Conservation (phyloP, 2,888 invertebrate species). For the Empis livida region DNA sequence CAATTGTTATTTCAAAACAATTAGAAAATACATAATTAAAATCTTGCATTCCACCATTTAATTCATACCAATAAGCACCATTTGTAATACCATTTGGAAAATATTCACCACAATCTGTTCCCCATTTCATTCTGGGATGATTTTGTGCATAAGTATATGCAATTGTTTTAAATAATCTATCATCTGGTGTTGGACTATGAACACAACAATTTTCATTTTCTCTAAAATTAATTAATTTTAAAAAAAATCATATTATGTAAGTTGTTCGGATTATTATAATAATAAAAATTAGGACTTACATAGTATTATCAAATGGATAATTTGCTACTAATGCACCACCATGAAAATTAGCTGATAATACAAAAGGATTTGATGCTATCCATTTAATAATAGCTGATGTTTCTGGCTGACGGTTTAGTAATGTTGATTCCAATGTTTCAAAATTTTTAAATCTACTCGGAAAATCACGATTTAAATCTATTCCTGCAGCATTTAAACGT, state of each 20-base stretch:
- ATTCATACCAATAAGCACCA: conserved; percentile 85
- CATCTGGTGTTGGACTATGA: conserved; percentile 69
- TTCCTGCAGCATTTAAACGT: conserved; percentile 63
- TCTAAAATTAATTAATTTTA: conserved; percentile 15
- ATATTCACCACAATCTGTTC: conserved; percentile 58
- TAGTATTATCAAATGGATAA: conserved; percentile 87
- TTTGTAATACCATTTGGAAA: conserved; percentile 78
- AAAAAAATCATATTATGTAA: not conserved
- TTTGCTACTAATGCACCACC: conserved; percentile 97
- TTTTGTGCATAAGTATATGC: conserved; percentile 62
- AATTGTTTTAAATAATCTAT: conserved; percentile 64
- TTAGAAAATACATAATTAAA: conserved; percentile 94
- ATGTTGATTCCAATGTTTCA: conserved; percentile 24
- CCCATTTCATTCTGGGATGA: conserved; percentile 62
- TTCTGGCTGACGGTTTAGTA: conserved; percentile 63
- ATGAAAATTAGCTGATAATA: conserved; percentile 86
- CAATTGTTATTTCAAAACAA: conserved; percentile 93
- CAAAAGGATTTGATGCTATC: conserved; percentile 78
- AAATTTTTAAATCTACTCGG: conserved; percentile 69
- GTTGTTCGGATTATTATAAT: not conserved
- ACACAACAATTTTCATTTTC: conserved; percentile 50
- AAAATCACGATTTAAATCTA: conserved; percentile 85
- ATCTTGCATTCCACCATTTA: conserved; percentile 94
- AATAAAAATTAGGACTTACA: conserved; percentile 37
- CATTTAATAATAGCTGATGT: conserved; percentile 79